These are phyloP conservation scores for Eucriotettix oculatus DNA, from an alignment of 2,888 invertebrate genomes.

Conservation along the genomic window DNA sequence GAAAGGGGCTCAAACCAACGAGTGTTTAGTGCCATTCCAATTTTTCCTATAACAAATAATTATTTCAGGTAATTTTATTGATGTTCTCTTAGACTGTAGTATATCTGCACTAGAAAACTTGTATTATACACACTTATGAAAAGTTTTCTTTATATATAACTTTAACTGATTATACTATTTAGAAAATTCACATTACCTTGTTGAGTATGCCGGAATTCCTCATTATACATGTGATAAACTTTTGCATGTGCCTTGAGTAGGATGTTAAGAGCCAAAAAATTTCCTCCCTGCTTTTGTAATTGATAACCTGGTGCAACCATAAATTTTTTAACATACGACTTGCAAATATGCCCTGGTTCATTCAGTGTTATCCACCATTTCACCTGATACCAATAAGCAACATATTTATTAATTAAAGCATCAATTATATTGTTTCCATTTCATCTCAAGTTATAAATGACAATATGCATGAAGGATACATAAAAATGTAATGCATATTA, in stretches of 20 bases:
- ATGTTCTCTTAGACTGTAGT: too few relatives aligned
- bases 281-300: background rate
- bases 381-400: background rate
- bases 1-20: conserved; percentile 8
- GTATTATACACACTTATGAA: too few relatives aligned
- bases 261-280: background rate
- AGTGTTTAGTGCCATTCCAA: conserved; percentile 11
- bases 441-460: too few relatives aligned
- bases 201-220: background rate
- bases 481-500: too few relatives aligned
- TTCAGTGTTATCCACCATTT: conserved; percentile 13
- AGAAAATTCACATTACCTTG: background rate
- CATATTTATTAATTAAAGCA: too few relatives aligned
- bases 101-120: too few relatives aligned
- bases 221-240: background rate
- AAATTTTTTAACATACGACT: background rate
- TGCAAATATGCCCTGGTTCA: conserved; percentile 4
- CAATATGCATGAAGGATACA: too few relatives aligned
- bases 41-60: conserved; percentile 7
- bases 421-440: too few relatives aligned
- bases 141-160: too few relatives aligned
- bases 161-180: background rate
- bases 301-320: background rate
- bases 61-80: too few relatives aligned
- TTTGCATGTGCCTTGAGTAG: background rate